Evolutionary conservation across 2,888 invertebrate species (phyloP).

Genomic region (Drosophila pseudotakahashii): DNA sequence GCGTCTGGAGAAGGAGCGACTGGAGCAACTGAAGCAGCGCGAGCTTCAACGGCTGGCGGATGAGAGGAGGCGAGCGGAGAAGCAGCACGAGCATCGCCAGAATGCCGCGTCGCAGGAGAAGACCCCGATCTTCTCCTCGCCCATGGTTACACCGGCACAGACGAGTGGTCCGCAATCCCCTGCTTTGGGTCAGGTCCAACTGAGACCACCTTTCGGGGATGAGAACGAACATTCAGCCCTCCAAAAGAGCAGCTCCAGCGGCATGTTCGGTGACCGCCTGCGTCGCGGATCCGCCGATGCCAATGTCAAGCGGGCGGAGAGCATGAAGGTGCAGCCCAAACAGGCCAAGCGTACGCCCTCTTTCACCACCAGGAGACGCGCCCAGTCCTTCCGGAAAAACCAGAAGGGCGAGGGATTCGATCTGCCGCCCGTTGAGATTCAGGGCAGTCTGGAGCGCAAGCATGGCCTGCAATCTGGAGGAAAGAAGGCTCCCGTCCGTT

Average conservation of each 20-base stretch:
- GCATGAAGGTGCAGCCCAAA: constrained; percentile 93
- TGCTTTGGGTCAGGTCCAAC: constrained; percentile 54
- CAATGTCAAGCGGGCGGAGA: constrained; percentile 93
- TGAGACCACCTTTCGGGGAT: constrained; percentile 75
- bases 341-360: constrained; percentile 96
- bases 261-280: constrained; percentile 86
- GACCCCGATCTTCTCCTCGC: constrained; percentile 83
- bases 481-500: constrained; percentile 96
- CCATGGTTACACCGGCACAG: constrained; percentile 77
- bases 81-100: constrained; percentile 85
- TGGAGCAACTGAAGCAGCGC: constrained; percentile 92
- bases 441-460: constrained; percentile 95
- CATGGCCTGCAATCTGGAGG: constrained; percentile 97
- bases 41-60: constrained; percentile 96
- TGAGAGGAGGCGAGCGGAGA: constrained; percentile 91
- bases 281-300: constrained; percentile 86
- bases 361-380: constrained; percentile 95
- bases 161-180: constrained; percentile 64
- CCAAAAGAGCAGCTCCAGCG: constrained; percentile 79
- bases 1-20: constrained; percentile 91
- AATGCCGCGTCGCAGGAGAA: constrained; percentile 84
- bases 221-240: constrained; percentile 71
- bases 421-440: constrained; percentile 96
- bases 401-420: constrained; percentile 86
- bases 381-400: constrained; percentile 93